A percentile compares a stretch with the other conserved stretches of the same genome.
These are phyloP conservation scores for Autographa pulchrina DNA, from an alignment of 2,888 invertebrate species.

Conservation along the genomic window DNA sequence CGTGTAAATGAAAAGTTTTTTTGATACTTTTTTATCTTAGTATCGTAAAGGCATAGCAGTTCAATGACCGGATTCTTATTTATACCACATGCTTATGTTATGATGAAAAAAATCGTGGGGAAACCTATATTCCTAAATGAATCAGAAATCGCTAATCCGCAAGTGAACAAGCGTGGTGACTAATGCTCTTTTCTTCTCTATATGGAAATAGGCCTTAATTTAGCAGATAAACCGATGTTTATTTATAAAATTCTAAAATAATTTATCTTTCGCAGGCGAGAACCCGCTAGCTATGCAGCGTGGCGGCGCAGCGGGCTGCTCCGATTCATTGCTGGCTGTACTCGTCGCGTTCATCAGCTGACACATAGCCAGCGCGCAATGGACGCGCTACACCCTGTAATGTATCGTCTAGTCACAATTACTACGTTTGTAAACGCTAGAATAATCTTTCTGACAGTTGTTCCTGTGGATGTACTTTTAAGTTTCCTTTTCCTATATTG, in stretches of 20 bases:
- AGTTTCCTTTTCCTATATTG: background rate
- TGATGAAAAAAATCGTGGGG: too few species aligned
- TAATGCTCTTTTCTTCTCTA: too few species aligned
- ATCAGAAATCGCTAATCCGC: too few species aligned
- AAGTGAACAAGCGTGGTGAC: too few species aligned
- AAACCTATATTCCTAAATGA: too few species aligned
- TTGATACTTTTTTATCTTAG: too few species aligned
- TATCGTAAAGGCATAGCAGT: too few species aligned
- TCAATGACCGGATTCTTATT: too few species aligned
- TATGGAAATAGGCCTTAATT: too few species aligned
- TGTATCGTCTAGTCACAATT: constrained; percentile 49
- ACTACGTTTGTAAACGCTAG: constrained; percentile 64
- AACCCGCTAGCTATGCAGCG: constrained; percentile 88
- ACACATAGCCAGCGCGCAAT: constrained; percentile 81
- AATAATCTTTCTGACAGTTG: constrained; percentile 53
- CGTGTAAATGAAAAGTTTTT: too few species aligned
- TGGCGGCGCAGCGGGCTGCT: constrained; percentile 73
- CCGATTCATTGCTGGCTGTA: constrained; percentile 77
- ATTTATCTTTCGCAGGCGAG: constrained; percentile 78
- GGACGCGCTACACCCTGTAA: constrained; percentile 72
- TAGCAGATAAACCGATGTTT: too few species aligned
- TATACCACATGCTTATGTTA: too few species aligned
- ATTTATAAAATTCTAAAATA: constrained; percentile 8
- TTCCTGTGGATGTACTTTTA: constrained; percentile 29
- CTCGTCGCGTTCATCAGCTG: constrained; percentile 77